phyloP scores from a whole-genome alignment of 1,140 invertebrate genomes.

The Pararge aegeria region DNA sequence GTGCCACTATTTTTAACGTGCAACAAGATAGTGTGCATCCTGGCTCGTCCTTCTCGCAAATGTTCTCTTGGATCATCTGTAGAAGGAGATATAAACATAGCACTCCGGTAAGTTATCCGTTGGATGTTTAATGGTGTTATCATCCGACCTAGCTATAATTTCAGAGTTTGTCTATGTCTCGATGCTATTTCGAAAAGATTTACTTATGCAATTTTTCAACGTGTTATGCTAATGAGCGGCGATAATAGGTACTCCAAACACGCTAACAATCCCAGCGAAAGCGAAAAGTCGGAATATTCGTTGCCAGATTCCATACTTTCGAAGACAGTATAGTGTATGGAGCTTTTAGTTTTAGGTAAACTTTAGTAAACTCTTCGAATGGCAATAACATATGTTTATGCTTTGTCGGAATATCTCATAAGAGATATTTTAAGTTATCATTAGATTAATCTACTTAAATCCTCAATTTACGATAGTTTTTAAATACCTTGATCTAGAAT shows the following conservation, averaged over 20 bases:
- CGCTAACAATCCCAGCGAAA: constrained; percentile 49
- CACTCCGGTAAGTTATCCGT: constrained; percentile 66
- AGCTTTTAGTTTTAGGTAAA: background rate
- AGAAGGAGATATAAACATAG: constrained; percentile 68
- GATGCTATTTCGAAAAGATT: constrained; percentile 16
- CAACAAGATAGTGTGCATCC: constrained; percentile 52
- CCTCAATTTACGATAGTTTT: background rate
- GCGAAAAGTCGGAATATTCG: constrained; percentile 39
- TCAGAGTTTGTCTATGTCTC: constrained; percentile 20
- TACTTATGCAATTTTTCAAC: constrained; percentile 37
- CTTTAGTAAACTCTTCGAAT: background rate
- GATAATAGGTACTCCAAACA: constrained; percentile 39
- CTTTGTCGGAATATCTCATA: background rate
- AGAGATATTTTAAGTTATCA: background rate
- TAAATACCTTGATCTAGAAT: background rate
- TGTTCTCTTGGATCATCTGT: constrained; percentile 56
- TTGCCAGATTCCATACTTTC: constrained; percentile 20
- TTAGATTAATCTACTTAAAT: background rate
- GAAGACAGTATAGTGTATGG: background rate
- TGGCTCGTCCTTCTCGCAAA: constrained; percentile 46
- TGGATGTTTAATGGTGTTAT: constrained; percentile 42
- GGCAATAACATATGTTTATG: background rate
- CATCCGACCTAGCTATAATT: constrained; percentile 35
- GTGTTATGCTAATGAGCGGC: constrained; percentile 45
- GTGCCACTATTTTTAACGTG: constrained; percentile 51